Conservation (phyloP, 2,113 vertebrate genomes). For the Condylura cristata region DNA sequence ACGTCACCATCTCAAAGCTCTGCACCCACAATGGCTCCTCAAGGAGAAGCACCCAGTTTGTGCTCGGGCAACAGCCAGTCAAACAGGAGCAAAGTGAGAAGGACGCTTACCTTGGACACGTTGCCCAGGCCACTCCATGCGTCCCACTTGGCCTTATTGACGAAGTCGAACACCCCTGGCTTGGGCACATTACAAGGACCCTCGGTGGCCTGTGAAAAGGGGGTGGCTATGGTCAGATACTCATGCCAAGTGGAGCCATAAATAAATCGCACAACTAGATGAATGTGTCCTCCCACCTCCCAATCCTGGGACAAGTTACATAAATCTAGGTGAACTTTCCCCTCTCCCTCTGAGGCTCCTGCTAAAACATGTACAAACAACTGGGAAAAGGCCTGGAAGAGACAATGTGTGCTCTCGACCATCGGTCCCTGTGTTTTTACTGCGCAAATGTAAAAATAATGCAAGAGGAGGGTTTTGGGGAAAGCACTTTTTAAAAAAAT, state of each 20-base stretch:
- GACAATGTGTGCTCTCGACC: background rate
- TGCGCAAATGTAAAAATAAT: background rate
- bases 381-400: background rate
- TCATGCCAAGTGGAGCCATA: background rate
- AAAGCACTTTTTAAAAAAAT: background rate
- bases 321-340: background rate
- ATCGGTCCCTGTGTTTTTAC: background rate
- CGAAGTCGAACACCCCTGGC: constrained; percentile 93
- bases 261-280: background rate
- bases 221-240: background rate
- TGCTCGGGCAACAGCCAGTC: background rate
- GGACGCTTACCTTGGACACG: constrained; percentile 88
- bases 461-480: background rate
- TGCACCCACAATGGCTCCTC: background rate
- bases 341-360: background rate
- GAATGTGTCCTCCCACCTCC: background rate
- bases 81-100: background rate
- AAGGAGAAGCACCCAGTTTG: background rate
- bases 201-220: constrained; percentile 89
- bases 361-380: background rate
- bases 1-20: background rate
- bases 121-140: constrained; percentile 92
- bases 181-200: constrained; percentile 92
- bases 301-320: background rate
- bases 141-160: constrained; percentile 96